phyloP scores from a whole-genome alignment of 2,113 vertebrate species.

The Mirounga angustirostris region DNA sequence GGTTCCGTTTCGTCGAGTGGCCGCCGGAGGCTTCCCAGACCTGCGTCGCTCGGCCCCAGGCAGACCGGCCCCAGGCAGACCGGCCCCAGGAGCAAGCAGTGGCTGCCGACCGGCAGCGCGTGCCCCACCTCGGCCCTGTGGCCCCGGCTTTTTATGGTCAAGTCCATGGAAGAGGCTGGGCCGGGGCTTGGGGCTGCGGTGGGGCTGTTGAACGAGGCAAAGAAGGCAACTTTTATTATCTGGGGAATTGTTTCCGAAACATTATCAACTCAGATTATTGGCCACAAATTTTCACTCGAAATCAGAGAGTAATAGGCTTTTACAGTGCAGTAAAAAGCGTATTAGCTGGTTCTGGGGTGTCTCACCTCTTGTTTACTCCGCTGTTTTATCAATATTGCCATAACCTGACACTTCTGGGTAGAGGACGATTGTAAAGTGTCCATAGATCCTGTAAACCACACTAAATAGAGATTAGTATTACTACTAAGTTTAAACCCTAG shows the following conservation, averaged over 20 bases:
- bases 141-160: not conserved
- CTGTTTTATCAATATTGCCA: slow-evolving; percentile 91
- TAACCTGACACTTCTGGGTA: slow-evolving; percentile 89
- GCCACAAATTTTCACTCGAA: slow-evolving; percentile 87
- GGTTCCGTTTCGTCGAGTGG: fast-evolving
- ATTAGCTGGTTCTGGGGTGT: slow-evolving; percentile 83
- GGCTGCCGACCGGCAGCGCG: fast-evolving
- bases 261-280: slow-evolving; percentile 87
- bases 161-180: not conserved
- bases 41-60: not conserved
- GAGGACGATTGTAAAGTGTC: slow-evolving; percentile 88
- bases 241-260: slow-evolving; percentile 86
- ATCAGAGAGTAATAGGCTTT: slow-evolving; percentile 88
- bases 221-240: slow-evolving; percentile 79
- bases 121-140: fast-evolving
- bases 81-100: not conserved
- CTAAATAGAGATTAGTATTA: slow-evolving; percentile 88
- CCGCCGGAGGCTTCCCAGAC: not conserved
- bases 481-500: slow-evolving; percentile 86
- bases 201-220: not conserved
- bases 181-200: not conserved
- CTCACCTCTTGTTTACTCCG: slow-evolving; percentile 81
- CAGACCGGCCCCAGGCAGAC: not conserved
- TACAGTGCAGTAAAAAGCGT: slow-evolving; percentile 89
- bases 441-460: slow-evolving; percentile 86